Percentiles rank a stretch among this genome's conserved stretches.
Evolutionary conservation across 2,113 vertebrate species (phyloP).

Genomic region (Phrynosoma platyrhinos): DNA sequence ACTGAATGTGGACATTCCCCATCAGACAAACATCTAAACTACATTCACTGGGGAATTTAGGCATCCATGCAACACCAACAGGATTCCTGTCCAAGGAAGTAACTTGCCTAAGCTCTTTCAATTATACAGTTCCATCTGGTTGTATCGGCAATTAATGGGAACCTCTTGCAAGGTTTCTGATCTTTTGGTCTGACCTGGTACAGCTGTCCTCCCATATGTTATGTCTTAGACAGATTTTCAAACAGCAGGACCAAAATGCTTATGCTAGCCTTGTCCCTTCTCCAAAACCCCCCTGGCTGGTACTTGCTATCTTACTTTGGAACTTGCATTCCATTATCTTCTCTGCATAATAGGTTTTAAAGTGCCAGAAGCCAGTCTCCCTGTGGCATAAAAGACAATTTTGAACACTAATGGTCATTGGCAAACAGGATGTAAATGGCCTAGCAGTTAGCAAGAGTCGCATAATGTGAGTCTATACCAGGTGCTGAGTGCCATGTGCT

Average conservation of each 20-base stretch:
- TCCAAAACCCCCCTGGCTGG: not conserved
- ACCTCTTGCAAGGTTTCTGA: not conserved
- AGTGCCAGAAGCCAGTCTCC: not conserved
- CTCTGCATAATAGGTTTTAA: not conserved
- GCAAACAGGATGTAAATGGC: constrained; percentile 17
- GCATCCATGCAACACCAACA: too few species aligned
- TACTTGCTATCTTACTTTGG: not conserved
- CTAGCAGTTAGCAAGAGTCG: not conserved
- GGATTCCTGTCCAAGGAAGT: too few species aligned
- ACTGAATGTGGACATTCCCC: too few species aligned
- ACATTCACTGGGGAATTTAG: too few species aligned
- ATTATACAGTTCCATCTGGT: not conserved
- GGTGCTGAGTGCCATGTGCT: not conserved
- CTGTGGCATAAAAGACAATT: not conserved
- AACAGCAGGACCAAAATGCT: not conserved
- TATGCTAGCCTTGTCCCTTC: not conserved
- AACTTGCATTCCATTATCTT: not conserved
- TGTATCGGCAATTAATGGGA: not conserved
- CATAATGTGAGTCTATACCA: not conserved
- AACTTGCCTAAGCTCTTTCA: too few species aligned
- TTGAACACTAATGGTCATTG: not conserved
- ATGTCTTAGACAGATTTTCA: not conserved
- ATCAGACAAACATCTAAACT: too few species aligned
- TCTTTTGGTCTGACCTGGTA: too few species aligned
- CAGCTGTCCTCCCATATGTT: not conserved